These are phyloP conservation scores for Ischnus inquisitorius DNA, from an alignment of 2,888 invertebrate species.

Conservation along the genomic window DNA sequence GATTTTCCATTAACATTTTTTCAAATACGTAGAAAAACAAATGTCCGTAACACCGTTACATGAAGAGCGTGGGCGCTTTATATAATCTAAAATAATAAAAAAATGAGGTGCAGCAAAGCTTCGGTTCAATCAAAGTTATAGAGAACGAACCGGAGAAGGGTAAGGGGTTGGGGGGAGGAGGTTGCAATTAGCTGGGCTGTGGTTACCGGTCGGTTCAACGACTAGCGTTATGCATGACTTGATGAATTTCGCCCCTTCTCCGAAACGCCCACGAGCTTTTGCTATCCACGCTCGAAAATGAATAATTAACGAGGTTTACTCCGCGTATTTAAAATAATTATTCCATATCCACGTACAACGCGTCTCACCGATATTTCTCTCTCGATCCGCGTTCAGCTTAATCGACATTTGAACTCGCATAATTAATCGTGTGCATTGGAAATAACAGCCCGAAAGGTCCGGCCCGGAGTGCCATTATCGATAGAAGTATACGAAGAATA, in stretches of 20 bases:
- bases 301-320: constrained; percentile 48
- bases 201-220: constrained; percentile 20
- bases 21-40: too few relatives aligned
- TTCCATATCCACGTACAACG: constrained; percentile 8
- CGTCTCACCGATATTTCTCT: not conserved
- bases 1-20: too few relatives aligned
- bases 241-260: constrained; percentile 17
- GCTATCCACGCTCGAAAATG: constrained; percentile 8
- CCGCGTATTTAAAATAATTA: constrained; percentile 4
- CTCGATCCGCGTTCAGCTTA: not conserved
- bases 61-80: too few relatives aligned
- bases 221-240: constrained; percentile 29
- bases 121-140: too few relatives aligned
- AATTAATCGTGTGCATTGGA: not conserved
- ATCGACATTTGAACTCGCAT: constrained; percentile 12
- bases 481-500: not conserved
- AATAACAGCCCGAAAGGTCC: not conserved
- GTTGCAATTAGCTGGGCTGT: constrained; percentile 30
- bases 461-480: not conserved
- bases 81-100: not conserved
- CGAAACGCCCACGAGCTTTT: not conserved
- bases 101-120: not conserved
- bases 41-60: too few relatives aligned
- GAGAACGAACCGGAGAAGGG: too few relatives aligned
- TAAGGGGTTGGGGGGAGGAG: not conserved